A percentile compares a stretch with the other conserved stretches of the same genome.
phyloP scores from a whole-genome alignment of 2,113 vertebrate species.

The Amphiprion percula region DNA sequence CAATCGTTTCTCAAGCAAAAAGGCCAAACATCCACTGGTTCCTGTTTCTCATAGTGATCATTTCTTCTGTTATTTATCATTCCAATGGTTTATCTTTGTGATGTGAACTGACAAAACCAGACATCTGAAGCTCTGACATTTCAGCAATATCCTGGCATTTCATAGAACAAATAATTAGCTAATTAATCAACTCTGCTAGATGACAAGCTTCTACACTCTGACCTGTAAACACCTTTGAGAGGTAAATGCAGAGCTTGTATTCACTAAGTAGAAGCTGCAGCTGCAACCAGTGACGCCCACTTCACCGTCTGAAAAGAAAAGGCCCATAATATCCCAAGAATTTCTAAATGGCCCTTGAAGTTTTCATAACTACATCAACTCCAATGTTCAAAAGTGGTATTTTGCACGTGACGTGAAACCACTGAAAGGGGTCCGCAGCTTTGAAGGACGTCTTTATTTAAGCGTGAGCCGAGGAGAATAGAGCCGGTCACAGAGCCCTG shows the following conservation, averaged over 20 bases:
- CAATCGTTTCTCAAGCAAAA: not conserved
- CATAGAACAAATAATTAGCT: not conserved
- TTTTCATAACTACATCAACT: conserved; percentile 63
- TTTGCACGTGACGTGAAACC: conserved; percentile 52
- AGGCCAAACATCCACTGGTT: not conserved
- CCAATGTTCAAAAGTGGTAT: conserved; percentile 29
- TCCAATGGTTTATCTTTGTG: not conserved
- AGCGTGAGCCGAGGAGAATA: conserved; percentile 50
- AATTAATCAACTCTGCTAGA: too few relatives aligned
- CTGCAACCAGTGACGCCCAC: conserved; percentile 42
- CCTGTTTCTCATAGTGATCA: too few relatives aligned
- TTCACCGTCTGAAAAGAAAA: conserved; percentile 41
- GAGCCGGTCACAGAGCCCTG: conserved; percentile 32
- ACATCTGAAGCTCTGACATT: not conserved
- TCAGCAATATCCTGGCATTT: not conserved
- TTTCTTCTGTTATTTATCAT: not conserved
- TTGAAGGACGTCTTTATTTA: conserved; percentile 74
- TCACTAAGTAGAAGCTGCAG: conserved; percentile 34
- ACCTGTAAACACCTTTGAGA: conserved; percentile 20
- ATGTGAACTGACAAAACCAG: not conserved
- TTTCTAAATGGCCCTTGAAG: conserved; percentile 69
- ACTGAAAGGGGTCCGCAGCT: conserved; percentile 30
- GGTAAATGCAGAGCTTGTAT: not conserved
- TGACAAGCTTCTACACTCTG: not conserved
- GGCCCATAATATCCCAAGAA: conserved; percentile 55